Evolutionary conservation across 2,888 invertebrate genomes (phyloP).

Genomic region (Prosapia bicincta): DNA sequence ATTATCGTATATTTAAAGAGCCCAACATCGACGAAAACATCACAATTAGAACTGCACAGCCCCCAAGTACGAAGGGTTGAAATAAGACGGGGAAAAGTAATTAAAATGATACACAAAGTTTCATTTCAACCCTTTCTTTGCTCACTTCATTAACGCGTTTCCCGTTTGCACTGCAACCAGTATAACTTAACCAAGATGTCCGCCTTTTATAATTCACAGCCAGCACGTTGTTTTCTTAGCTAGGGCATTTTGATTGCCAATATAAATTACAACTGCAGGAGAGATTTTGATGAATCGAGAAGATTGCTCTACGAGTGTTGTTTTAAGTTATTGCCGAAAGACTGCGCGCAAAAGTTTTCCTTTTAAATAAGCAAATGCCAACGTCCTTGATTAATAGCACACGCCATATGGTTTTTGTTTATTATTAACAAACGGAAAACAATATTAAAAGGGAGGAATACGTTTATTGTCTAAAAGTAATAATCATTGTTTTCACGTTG

Average conservation of each 20-base stretch:
- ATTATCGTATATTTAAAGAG: too few relatives aligned
- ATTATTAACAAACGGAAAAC: too few relatives aligned
- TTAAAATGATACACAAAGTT: background rate
- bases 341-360: too few relatives aligned
- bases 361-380: too few relatives aligned
- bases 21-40: too few relatives aligned
- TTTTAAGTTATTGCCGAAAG: too few relatives aligned
- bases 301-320: too few relatives aligned
- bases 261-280: background rate
- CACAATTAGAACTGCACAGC: background rate
- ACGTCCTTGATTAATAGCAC: too few relatives aligned
- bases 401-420: too few relatives aligned
- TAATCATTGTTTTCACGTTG: too few relatives aligned
- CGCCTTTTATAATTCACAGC: background rate
- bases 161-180: background rate
- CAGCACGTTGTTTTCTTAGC: background rate
- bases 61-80: background rate
- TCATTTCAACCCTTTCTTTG: background rate
- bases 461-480: too few relatives aligned
- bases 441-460: too few relatives aligned
- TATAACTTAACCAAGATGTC: background rate
- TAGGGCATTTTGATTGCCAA: background rate
- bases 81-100: background rate
- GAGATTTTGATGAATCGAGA: background rate
- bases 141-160: background rate